Evolutionary conservation across 2,888 invertebrate genomes (phyloP).

Genomic region (Drosophila paucipuncta): DNA sequence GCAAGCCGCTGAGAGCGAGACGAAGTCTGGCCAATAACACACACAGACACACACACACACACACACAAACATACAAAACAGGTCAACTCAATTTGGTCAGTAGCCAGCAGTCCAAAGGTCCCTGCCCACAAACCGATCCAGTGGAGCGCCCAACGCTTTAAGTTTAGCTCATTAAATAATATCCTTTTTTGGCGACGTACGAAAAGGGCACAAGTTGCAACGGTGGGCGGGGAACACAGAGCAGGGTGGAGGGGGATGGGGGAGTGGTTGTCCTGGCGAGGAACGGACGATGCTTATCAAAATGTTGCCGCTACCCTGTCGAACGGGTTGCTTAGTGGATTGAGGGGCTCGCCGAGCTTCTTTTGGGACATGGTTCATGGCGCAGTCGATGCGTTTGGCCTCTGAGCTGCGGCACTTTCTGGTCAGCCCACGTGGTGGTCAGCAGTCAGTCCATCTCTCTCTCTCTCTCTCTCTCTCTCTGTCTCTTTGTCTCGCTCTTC

Average conservation of each 20-base stretch:
- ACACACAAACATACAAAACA: conserved; percentile 30
- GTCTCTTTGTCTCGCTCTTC: not conserved
- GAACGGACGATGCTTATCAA: conserved; percentile 68
- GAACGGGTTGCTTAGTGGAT: conserved; percentile 53
- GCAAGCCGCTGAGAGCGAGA: conserved; percentile 47
- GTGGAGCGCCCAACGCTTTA: conserved; percentile 65
- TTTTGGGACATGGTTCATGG: conserved; percentile 56
- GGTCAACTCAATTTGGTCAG: conserved; percentile 83
- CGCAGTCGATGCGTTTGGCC: conserved; percentile 75
- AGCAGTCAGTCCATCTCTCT: conserved; percentile 13
- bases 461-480: not conserved
- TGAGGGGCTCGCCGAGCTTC: conserved; percentile 11
- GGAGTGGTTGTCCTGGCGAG: conserved; percentile 19
- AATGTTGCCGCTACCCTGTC: conserved; percentile 76
- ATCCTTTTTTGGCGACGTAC: conserved; percentile 70
- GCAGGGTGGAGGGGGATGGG: not conserved
- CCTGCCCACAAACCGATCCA: conserved; percentile 45
- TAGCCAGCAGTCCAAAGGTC: conserved; percentile 14
- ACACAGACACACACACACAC: conserved; percentile 33
- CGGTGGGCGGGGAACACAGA: not conserved
- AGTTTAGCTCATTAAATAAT: conserved; percentile 84
- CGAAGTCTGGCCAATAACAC: conserved; percentile 49
- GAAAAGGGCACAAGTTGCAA: not conserved
- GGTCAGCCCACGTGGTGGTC: conserved; percentile 73
- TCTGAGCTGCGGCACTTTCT: conserved; percentile 74